Evolutionary conservation across 1,140 invertebrate genomes (phyloP).

Genomic region (Zeugodacus cucurbitae): DNA sequence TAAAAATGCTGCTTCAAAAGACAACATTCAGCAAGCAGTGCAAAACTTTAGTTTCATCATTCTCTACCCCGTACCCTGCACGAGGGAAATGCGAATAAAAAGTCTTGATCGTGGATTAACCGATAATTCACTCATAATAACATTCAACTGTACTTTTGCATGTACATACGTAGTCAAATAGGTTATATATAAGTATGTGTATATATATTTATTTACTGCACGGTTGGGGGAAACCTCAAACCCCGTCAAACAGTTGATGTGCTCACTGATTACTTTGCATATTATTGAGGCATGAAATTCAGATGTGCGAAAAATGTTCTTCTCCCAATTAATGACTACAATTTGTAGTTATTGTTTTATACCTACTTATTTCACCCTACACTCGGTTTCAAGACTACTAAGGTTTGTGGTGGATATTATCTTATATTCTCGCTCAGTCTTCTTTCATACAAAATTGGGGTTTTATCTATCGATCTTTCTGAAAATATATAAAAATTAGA

Average conservation of each 20-base stretch:
- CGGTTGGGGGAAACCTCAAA: neutral
- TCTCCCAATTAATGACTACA: neutral
- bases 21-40: neutral
- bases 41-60: neutral
- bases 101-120: neutral
- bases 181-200: neutral
- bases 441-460: too few species aligned
- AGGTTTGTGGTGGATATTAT: too few species aligned
- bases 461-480: too few species aligned
- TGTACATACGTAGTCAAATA: neutral
- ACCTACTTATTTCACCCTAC: neutral
- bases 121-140: neutral
- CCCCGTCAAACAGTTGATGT: neutral
- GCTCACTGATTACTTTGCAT: constrained; percentile 13
- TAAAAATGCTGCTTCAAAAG: neutral
- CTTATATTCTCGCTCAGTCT: too few species aligned
- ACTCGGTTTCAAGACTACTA: neutral
- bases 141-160: neutral
- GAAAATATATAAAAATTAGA: too few species aligned
- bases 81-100: neutral
- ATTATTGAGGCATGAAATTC: neutral
- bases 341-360: neutral
- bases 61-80: neutral
- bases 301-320: neutral
- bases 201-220: neutral